Conservation (phyloP, 1,140 invertebrate species). For the Euborellia annulipes region DNA sequence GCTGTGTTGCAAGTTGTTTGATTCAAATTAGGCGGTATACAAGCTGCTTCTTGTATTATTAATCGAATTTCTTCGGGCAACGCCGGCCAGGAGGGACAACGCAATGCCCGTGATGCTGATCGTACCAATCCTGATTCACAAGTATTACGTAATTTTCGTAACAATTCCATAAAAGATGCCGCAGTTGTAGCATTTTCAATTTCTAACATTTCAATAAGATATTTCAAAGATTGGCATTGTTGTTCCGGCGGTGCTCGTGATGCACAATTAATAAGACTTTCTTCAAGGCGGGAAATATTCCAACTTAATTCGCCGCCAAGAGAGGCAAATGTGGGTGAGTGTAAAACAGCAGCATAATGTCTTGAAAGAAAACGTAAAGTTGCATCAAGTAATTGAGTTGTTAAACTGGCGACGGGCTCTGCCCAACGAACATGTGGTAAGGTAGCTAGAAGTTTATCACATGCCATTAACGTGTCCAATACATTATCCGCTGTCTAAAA, state of each 20-base stretch:
- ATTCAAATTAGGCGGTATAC: constrained; percentile 27
- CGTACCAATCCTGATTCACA: constrained; percentile 44
- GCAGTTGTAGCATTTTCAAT: constrained; percentile 19
- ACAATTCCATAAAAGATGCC: constrained; percentile 26
- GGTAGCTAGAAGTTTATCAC: constrained; percentile 48
- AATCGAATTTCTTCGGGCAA: constrained; percentile 41
- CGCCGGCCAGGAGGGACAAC: constrained; percentile 43
- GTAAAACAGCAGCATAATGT: no score
- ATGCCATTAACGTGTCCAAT: constrained; percentile 46
- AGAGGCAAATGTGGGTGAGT: constrained; percentile 15
- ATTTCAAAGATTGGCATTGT: constrained; percentile 34
- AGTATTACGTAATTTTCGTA: constrained; percentile 29
- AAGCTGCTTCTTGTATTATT: constrained; percentile 40
- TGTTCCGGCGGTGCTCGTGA: constrained; percentile 47
- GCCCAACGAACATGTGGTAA: constrained; percentile 55
- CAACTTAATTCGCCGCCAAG: constrained; percentile 46
- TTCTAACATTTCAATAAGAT: constrained; percentile 22
- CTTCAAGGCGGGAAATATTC: constrained; percentile 47
- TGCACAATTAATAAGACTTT: constrained; percentile 43
- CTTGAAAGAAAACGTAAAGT: constrained; percentile 25
- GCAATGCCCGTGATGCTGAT: constrained; percentile 40
- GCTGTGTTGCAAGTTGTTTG: constrained; percentile 15
- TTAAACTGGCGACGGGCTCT: constrained; percentile 45
- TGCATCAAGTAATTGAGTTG: constrained; percentile 46
- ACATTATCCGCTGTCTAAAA: constrained; percentile 42